Percentiles rank a stretch among this genome's conserved stretches.
Conservation (phyloP, 1,140 invertebrate species). For the Agrilus planipennis region DNA sequence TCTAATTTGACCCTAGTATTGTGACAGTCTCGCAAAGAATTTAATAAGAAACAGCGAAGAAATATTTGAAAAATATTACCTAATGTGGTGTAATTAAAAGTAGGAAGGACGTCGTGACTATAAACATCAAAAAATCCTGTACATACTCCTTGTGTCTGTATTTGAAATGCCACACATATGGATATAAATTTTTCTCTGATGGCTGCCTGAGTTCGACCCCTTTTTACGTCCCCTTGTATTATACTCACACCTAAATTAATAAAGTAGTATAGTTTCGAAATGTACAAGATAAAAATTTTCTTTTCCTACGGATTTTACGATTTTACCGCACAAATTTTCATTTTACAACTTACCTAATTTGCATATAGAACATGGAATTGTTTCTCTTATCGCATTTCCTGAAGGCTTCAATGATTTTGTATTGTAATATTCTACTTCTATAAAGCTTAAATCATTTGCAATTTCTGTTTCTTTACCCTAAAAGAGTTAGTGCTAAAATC, state of each 20-base stretch:
- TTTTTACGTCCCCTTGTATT: slow-evolving; percentile 17
- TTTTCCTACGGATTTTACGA: no score
- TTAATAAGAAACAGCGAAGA: slow-evolving; percentile 5
- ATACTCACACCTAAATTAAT: slow-evolving; percentile 21
- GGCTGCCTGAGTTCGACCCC: slow-evolving; percentile 15
- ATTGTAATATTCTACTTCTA: slow-evolving; percentile 10
- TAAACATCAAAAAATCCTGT: slow-evolving; percentile 26
- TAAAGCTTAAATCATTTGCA: no score
- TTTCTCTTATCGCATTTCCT: slow-evolving; percentile 19
- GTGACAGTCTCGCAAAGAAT: not conserved
- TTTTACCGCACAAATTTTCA: no score
- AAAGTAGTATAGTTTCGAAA: slow-evolving; percentile 2
- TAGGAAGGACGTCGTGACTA: slow-evolving; percentile 24
- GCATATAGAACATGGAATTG: slow-evolving; percentile 22
- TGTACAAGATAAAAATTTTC: not conserved
- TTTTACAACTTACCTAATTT: slow-evolving; percentile 17
- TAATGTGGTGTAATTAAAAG: slow-evolving; percentile 18
- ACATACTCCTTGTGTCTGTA: slow-evolving; percentile 25
- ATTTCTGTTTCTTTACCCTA: no score
- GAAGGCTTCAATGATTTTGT: no score
- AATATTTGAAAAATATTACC: no score
- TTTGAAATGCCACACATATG: slow-evolving; percentile 26
- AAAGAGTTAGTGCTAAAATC: no score
- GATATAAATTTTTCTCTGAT: slow-evolving; percentile 24
- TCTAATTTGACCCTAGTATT: no score